These are phyloP conservation scores for Aelia acuminata DNA, from an alignment of 2,888 invertebrate genomes.

Conservation along the genomic window DNA sequence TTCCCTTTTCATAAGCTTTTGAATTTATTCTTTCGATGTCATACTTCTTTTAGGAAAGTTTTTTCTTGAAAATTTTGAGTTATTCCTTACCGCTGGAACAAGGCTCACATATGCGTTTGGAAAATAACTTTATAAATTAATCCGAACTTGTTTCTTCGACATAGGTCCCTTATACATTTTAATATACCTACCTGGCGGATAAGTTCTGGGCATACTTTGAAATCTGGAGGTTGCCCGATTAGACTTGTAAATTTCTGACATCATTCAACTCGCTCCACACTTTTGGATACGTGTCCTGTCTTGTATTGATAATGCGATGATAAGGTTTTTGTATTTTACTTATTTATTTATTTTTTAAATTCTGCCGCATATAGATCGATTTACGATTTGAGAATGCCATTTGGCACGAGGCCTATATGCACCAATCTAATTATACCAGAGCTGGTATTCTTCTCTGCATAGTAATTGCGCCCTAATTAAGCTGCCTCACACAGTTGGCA, in stretches of 20 bases:
- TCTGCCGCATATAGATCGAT: not conserved
- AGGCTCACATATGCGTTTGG: no score
- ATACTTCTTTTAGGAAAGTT: no score
- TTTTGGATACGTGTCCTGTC: not conserved
- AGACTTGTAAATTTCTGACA: constrained; percentile 4
- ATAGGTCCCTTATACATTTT: not conserved
- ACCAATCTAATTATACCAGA: not conserved
- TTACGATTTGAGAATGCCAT: not conserved
- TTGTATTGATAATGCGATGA: not conserved
- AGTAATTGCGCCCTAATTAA: not conserved
- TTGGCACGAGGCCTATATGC: not conserved
- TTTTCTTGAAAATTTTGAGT: no score
- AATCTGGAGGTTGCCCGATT: not conserved
- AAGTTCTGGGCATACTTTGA: not conserved
- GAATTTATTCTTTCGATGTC: no score
- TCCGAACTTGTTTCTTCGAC: not conserved
- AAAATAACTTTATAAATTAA: not conserved
- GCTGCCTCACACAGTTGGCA: not conserved
- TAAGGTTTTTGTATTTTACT: not conserved
- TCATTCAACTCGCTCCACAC: not conserved
- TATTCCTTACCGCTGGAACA: no score
- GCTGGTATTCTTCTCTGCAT: not conserved
- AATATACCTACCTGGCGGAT: not conserved
- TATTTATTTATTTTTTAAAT: no score
- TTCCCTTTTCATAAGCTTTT: no score